Conservation (phyloP, 23 tunicate species). For the Styela plicata region DNA sequence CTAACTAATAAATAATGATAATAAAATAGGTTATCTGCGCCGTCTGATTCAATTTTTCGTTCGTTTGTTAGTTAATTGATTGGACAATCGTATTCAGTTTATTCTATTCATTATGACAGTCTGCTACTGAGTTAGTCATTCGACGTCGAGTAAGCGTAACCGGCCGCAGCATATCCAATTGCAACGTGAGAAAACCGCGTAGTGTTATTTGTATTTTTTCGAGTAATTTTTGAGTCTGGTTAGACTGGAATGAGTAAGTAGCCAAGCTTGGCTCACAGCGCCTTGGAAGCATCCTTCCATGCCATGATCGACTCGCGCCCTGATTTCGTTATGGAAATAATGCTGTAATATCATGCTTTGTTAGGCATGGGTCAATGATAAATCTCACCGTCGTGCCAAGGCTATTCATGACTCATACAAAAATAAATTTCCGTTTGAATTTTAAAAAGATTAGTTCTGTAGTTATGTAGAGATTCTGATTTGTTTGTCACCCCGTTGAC, state of each 20-base stretch:
- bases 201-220: neutral
- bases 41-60: neutral
- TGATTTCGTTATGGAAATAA: too few species aligned
- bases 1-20: too few species aligned
- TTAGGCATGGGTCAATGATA: too few species aligned
- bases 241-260: too few species aligned
- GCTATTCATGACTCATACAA: too few species aligned
- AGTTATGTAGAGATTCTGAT: neutral
- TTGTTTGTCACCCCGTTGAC: neutral
- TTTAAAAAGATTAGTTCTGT: too few species aligned
- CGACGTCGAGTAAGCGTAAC: neutral
- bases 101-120: neutral
- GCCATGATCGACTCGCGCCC: too few species aligned
- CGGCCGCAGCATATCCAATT: neutral
- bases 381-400: too few species aligned
- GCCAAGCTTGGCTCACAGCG: too few species aligned
- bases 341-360: too few species aligned
- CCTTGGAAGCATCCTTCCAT: too few species aligned
- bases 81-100: neutral
- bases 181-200: conserved; percentile 24
- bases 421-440: too few species aligned
- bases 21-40: neutral
- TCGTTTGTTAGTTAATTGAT: neutral
- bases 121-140: neutral
- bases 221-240: neutral